phyloP scores from a whole-genome alignment of 1,140 invertebrate genomes.

The Lordiphosa clarofinis region DNA sequence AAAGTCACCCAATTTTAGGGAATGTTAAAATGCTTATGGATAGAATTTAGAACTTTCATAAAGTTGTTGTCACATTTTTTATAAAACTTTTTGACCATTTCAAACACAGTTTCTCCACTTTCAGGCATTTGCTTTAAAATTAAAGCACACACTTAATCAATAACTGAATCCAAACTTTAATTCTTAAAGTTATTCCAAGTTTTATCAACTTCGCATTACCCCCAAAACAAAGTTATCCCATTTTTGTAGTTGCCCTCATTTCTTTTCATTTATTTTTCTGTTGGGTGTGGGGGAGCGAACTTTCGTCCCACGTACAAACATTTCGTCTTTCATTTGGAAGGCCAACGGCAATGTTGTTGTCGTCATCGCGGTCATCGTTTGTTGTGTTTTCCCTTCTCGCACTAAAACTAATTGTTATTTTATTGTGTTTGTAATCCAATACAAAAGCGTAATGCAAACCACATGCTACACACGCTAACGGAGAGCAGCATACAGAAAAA shows the following conservation, averaged over 20 bases:
- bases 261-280: constrained; percentile 8
- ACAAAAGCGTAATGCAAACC: constrained; percentile 20
- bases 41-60: too few relatives aligned
- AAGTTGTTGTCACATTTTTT: too few relatives aligned
- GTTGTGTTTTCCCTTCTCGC: constrained; percentile 21
- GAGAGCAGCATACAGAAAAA: constrained; percentile 3
- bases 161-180: too few relatives aligned
- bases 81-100: too few relatives aligned
- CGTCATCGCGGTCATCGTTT: constrained; percentile 8
- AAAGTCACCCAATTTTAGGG: too few relatives aligned
- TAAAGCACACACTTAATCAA: too few relatives aligned
- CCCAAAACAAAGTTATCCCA: too few relatives aligned
- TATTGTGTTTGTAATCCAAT: constrained; percentile 53
- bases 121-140: too few relatives aligned
- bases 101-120: too few relatives aligned
- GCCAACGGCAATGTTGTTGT: constrained; percentile 9
- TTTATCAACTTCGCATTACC: too few relatives aligned
- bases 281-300: not conserved
- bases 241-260: not conserved
- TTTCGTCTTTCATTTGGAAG: constrained; percentile 8
- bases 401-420: constrained; percentile 54
- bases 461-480: constrained; percentile 12
- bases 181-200: too few relatives aligned
- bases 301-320: constrained; percentile 5
- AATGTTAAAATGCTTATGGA: too few relatives aligned